These are phyloP conservation scores for Zingel zingel DNA, from an alignment of 2,113 vertebrate species.

Conservation along the genomic window DNA sequence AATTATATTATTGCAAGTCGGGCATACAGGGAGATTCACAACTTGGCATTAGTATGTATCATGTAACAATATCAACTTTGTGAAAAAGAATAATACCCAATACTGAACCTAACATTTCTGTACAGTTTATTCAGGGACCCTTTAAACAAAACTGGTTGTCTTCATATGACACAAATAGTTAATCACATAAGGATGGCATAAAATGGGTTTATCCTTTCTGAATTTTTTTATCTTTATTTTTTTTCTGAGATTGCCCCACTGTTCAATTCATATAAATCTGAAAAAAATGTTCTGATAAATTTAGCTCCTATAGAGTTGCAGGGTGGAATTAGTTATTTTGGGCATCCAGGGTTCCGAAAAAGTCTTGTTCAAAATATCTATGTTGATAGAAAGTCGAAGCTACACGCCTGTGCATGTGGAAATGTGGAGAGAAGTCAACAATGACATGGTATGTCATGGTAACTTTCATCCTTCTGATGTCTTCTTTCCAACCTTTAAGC, in stretches of 20 bases:
- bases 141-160: background rate
- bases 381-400: background rate
- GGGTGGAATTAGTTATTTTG: background rate
- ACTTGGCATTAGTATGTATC: constrained; percentile 25
- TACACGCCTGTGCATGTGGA: background rate
- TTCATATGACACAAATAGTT: background rate
- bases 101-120: background rate
- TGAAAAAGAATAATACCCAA: constrained; percentile 18
- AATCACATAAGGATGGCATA: background rate
- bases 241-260: background rate
- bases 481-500: too few relatives aligned
- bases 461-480: too few relatives aligned
- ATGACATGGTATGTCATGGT: too few relatives aligned
- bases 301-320: too few relatives aligned
- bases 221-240: background rate
- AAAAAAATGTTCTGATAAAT: background rate
- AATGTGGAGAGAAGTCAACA: background rate
- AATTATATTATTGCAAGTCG: constrained; percentile 4
- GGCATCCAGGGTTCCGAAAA: background rate
- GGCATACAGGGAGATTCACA: constrained; percentile 25
- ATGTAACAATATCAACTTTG: constrained; percentile 16
- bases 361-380: too few relatives aligned
- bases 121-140: background rate
- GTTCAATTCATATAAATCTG: background rate
- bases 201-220: background rate